A percentile compares a stretch with the other conserved stretches of the same genome.
Evolutionary conservation across 2,797 vertebrate species (phyloP).

Genomic region (Anolis apletophallus): DNA sequence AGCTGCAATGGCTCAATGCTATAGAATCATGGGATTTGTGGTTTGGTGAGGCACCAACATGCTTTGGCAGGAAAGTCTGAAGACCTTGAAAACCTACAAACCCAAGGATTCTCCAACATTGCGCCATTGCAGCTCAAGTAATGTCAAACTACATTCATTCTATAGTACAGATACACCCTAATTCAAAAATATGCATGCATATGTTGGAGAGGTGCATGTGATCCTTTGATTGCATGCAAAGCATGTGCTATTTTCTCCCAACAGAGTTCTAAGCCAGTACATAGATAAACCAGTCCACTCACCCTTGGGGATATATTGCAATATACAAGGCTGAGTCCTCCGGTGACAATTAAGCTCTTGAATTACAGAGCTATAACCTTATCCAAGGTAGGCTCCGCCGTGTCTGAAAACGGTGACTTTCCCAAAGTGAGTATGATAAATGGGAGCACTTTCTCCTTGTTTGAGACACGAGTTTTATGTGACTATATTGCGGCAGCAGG

Average conservation of each 20-base stretch:
- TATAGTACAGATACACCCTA: too few relatives aligned
- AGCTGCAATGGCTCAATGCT: too few relatives aligned
- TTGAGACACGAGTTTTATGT: constrained; percentile 60
- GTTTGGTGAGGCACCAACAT: too few relatives aligned
- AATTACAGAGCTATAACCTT: constrained; percentile 55
- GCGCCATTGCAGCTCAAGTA: too few relatives aligned
- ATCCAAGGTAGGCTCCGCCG: constrained; percentile 50
- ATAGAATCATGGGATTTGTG: too few relatives aligned
- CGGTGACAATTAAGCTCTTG: constrained; percentile 52
- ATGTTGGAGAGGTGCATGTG: background rate
- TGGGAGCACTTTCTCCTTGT: constrained; percentile 53
- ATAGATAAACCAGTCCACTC: constrained; percentile 41
- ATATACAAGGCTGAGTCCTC: constrained; percentile 52
- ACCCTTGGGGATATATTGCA: constrained; percentile 52
- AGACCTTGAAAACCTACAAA: too few relatives aligned
- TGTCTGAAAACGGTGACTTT: constrained; percentile 57
- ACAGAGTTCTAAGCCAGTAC: constrained; percentile 23
- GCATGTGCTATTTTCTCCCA: background rate
- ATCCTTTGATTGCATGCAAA: background rate
- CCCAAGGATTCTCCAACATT: too few relatives aligned
- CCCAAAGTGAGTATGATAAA: constrained; percentile 52
- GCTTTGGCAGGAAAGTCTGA: too few relatives aligned
- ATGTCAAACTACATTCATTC: too few relatives aligned
- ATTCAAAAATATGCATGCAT: too few relatives aligned
- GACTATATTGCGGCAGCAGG: constrained; percentile 56